Evolutionary conservation across 2,113 vertebrate genomes (phyloP).

Genomic region (Salvelinus alpinus): DNA sequence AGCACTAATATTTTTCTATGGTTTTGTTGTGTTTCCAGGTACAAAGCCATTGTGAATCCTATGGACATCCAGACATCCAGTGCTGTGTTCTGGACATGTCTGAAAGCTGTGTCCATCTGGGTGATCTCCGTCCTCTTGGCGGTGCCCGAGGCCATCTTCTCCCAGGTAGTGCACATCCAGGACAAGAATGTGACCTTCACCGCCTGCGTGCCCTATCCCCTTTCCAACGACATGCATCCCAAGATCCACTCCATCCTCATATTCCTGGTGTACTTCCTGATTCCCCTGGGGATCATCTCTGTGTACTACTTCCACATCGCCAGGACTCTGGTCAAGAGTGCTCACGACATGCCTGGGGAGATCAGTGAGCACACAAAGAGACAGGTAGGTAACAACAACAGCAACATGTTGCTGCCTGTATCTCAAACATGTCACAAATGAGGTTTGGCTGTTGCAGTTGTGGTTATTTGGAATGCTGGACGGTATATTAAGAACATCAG

Average conservation of each 20-base stretch:
- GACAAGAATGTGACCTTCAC: constrained; percentile 80
- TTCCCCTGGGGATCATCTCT: constrained; percentile 88
- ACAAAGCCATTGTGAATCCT: constrained; percentile 94
- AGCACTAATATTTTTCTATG: not conserved
- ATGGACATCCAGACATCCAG: constrained; percentile 93
- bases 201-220: constrained; percentile 90
- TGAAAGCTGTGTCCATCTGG: constrained; percentile 88
- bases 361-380: constrained; percentile 88
- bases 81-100: constrained; percentile 85
- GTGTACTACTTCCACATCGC: constrained; percentile 94
- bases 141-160: constrained; percentile 90
- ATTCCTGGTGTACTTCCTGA: constrained; percentile 91
- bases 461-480: no score
- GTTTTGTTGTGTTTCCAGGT: constrained; percentile 68
- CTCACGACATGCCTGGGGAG: constrained; percentile 91
- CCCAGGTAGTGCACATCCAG: constrained; percentile 77
- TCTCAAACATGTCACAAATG: not conserved
- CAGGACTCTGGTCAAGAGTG: constrained; percentile 87
- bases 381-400: constrained; percentile 75
- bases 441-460: not conserved
- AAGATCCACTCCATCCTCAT: constrained; percentile 92
- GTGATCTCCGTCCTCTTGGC: constrained; percentile 84
- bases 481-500: no score
- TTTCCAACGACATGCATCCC: constrained; percentile 85
- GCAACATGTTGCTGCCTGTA: no score